phyloP scores from a whole-genome alignment of 2,113 vertebrate species.

The Eonycteris spelaea region DNA sequence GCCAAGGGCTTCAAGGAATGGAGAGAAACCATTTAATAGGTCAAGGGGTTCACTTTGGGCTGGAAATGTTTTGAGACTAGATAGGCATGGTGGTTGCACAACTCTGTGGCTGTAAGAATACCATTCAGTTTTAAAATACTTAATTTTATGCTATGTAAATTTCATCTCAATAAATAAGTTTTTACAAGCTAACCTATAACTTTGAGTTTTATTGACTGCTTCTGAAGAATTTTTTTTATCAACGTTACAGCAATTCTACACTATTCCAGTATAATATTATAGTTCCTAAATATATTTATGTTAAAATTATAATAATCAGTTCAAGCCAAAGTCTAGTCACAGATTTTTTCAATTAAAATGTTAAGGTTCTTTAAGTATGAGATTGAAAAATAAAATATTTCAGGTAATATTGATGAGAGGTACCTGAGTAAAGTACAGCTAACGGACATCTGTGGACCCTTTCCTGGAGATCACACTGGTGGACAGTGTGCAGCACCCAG shows the following conservation, averaged over 20 bases:
- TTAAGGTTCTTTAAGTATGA: neutral
- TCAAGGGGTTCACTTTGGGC: neutral
- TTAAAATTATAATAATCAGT: neutral
- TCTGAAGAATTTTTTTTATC: neutral
- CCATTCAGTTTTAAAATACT: no score
- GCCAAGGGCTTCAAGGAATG: neutral
- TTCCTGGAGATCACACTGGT: neutral
- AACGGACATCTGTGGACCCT: accelerated
- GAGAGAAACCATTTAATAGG: neutral
- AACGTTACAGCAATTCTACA: neutral
- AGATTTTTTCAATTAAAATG: neutral
- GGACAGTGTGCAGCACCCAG: neutral
- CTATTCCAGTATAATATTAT: neutral
- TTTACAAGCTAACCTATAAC: neutral
- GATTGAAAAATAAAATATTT: neutral
- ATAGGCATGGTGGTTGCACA: accelerated
- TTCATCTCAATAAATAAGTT: neutral
- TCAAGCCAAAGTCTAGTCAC: neutral
- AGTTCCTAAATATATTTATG: neutral
- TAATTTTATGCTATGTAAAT: neutral
- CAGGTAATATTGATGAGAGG: no score
- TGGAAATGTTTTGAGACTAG: neutral
- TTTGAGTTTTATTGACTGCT: neutral
- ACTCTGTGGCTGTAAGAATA: accelerated
- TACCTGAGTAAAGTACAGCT: neutral